These are phyloP conservation scores for Drosophila niveifrons DNA, from an alignment of 2,888 invertebrate species.

Conservation along the genomic window DNA sequence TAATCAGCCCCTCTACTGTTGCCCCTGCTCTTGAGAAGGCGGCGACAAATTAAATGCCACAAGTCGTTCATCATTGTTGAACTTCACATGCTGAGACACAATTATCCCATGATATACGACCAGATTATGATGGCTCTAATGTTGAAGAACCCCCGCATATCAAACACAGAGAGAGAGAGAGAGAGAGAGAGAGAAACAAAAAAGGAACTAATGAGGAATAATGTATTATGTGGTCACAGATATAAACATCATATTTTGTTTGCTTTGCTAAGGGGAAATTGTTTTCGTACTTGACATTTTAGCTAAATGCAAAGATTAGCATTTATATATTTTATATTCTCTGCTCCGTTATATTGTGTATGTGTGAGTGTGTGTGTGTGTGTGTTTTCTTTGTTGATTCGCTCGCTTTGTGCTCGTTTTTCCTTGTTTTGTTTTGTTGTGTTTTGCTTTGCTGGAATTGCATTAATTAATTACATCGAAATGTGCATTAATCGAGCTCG, in stretches of 20 bases:
- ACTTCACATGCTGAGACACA: conserved; percentile 17
- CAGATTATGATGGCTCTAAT: conserved; percentile 22
- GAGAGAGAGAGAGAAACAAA: no score
- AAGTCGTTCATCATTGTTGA: conserved; percentile 48
- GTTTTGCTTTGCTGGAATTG: conserved; percentile 55
- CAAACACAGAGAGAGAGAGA: no score
- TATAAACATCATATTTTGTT: conserved; percentile 4
- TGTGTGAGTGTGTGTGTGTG: neutral
- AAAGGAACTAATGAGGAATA: conserved; percentile 30
- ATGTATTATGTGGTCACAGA: conserved; percentile 8
- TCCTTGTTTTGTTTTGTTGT: conserved; percentile 33
- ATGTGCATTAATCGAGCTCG: conserved; percentile 73
- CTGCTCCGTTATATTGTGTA: neutral
- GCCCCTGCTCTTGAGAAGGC: conserved; percentile 11
- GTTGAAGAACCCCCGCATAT: neutral
- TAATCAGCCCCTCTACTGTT: conserved; percentile 31
- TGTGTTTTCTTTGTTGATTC: conserved; percentile 41
- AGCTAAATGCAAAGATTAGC: conserved; percentile 52
- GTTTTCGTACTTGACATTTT: conserved; percentile 51
- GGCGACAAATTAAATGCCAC: conserved; percentile 40
- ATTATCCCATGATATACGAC: conserved; percentile 36
- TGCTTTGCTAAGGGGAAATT: conserved; percentile 14
- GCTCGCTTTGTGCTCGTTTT: conserved; percentile 42
- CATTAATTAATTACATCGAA: conserved; percentile 74
- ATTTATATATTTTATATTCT: conserved; percentile 39